A percentile compares a stretch with the other conserved stretches of the same genome.
Evolutionary conservation across 2,113 vertebrate species (phyloP).

Genomic region (Hipposideros armiger): DNA sequence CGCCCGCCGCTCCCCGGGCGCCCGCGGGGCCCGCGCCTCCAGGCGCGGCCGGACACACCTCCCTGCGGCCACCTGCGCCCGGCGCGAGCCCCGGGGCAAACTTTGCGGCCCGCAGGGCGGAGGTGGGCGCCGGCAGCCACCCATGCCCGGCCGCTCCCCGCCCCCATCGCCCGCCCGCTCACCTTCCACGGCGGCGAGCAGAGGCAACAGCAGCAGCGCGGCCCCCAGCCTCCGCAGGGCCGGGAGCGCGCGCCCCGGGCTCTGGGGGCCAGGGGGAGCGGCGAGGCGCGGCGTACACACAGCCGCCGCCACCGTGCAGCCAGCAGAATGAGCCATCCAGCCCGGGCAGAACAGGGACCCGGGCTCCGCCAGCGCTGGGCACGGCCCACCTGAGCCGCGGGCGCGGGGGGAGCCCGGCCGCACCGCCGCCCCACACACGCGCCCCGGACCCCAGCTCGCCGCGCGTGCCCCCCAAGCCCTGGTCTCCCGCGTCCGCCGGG

Average conservation of each 20-base stretch:
- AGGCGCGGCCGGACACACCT: constrained; percentile 75
- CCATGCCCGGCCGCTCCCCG: constrained; percentile 72
- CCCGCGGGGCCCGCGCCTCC: constrained; percentile 78
- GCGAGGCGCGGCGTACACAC: constrained; percentile 81
- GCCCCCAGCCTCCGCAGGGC: constrained; percentile 85
- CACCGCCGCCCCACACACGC: not conserved
- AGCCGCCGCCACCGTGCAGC: constrained; percentile 81
- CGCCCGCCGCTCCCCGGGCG: constrained; percentile 74
- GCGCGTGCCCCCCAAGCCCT: not conserved
- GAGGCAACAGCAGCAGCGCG: constrained; percentile 85
- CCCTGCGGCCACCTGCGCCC: constrained; percentile 80
- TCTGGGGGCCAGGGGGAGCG: constrained; percentile 82
- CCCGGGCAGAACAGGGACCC: constrained; percentile 82
- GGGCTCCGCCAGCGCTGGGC: constrained; percentile 83
- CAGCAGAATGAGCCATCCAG: constrained; percentile 86
- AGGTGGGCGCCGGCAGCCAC: constrained; percentile 70
- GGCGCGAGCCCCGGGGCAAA: constrained; percentile 81
- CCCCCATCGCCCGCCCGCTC: constrained; percentile 74
- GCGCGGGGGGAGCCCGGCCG: constrained; percentile 66
- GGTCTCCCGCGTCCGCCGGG: not conserved
- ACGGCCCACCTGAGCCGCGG: constrained; percentile 77
- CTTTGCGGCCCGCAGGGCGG: constrained; percentile 79
- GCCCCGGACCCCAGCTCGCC: not conserved
- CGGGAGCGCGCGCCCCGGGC: constrained; percentile 81
- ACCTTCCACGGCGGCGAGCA: constrained; percentile 88